Conservation (phyloP, 2,888 invertebrate species). For the Eupithecia abbreviata region DNA sequence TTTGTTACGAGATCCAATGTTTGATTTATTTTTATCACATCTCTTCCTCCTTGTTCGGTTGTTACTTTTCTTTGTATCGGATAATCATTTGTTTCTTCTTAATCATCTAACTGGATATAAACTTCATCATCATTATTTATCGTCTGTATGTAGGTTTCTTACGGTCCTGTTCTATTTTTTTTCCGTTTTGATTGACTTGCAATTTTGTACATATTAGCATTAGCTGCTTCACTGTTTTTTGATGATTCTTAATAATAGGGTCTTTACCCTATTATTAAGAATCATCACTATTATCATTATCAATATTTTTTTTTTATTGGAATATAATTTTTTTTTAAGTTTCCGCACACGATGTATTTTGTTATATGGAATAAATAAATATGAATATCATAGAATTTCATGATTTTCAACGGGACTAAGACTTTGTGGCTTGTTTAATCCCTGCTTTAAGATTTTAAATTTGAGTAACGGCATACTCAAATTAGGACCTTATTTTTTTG, state of each 20-base stretch:
- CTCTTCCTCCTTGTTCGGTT: slow-evolving; percentile 10
- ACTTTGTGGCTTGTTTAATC: not conserved
- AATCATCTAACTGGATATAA: not conserved
- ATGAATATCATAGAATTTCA: too few relatives aligned
- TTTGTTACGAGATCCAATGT: slow-evolving; percentile 35
- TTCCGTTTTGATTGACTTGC: not conserved
- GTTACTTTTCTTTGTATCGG: slow-evolving; percentile 1
- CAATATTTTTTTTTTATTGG: too few relatives aligned
- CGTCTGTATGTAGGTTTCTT: not conserved
- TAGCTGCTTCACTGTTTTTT: not conserved
- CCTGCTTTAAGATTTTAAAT: too few relatives aligned
- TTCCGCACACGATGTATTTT: too few relatives aligned
- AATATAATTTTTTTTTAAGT: too few relatives aligned
- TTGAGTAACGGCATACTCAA: not conserved
- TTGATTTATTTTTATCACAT: slow-evolving; percentile 30
- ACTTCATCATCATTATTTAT: not conserved
- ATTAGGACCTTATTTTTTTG: slow-evolving; percentile 23
- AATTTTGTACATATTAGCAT: not conserved
- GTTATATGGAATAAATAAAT: too few relatives aligned
- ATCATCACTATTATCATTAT: not conserved
- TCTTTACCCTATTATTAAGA: too few relatives aligned
- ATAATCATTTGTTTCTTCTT: slow-evolving; percentile 5
- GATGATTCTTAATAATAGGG: too few relatives aligned
- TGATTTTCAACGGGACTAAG: too few relatives aligned
- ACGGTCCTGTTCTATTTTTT: not conserved